These are phyloP conservation scores for Ceratotherium simum DNA, from an alignment of 2,113 vertebrate species.

Conservation along the genomic window DNA sequence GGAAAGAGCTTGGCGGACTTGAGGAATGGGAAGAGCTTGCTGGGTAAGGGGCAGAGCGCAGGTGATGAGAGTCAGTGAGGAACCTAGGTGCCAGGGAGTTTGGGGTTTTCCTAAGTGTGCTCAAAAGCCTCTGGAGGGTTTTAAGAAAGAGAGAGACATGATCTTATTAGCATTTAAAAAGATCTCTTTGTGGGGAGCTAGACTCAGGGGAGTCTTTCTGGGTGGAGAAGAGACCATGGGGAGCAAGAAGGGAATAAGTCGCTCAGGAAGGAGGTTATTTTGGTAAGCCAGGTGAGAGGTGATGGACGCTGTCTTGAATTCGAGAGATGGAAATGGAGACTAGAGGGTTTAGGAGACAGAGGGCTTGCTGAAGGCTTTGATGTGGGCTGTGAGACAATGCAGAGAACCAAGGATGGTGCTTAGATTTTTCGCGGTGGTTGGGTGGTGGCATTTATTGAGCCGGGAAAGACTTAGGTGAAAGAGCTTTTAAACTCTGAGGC, in stretches of 20 bases:
- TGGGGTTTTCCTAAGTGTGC: not conserved
- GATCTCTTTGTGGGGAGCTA: not conserved
- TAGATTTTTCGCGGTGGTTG: not conserved
- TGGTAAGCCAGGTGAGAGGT: not conserved
- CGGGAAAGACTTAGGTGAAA: not conserved
- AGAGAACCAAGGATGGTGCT: not conserved
- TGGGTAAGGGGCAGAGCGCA: not conserved
- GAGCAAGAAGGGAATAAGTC: not conserved
- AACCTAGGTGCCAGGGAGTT: not conserved
- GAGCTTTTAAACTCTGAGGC: not conserved
- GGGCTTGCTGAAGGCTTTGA: not conserved
- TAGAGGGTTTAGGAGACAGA: not conserved
- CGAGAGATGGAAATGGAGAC: not conserved
- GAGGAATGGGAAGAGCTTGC: not conserved
- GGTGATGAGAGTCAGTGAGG: not conserved
- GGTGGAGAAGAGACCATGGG: not conserved
- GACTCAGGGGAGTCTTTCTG: not conserved
- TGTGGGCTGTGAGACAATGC: not conserved
- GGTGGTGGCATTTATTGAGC: not conserved
- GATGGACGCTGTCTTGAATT: not conserved
- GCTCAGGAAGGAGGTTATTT: not conserved
- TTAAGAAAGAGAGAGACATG: not conserved
- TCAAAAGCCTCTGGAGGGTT: not conserved
- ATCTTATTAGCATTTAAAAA: not conserved
- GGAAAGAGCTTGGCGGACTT: not conserved